phyloP scores from a whole-genome alignment of 2,113 vertebrate genomes.

The Pluvialis apricaria region DNA sequence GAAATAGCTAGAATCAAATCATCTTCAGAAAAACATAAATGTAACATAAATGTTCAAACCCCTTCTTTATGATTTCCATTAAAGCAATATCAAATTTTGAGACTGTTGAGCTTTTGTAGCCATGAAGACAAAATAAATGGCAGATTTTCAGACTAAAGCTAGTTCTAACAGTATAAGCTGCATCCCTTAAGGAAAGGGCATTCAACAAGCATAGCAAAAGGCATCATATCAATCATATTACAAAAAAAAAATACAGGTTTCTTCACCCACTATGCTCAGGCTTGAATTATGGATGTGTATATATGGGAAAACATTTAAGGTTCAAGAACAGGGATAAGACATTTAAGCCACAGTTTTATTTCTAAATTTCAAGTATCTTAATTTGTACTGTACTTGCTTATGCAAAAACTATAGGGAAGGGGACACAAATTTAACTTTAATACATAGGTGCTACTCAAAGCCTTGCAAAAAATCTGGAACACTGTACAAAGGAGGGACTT shows the following conservation, averaged over 20 bases:
- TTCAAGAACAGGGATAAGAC: neutral
- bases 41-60: neutral
- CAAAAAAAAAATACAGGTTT: neutral
- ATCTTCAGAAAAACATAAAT: neutral
- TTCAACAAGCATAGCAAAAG: neutral
- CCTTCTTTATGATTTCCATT: neutral
- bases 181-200: neutral
- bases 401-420: neutral
- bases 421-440: neutral
- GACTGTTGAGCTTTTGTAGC: neutral
- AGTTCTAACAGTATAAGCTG: neutral
- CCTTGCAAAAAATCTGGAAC: neutral
- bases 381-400: neutral
- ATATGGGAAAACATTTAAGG: neutral
- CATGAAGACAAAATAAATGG: neutral
- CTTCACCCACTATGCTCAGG: neutral
- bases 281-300: neutral
- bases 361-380: neutral
- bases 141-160: neutral
- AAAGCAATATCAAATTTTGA: neutral
- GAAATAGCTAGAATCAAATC: neutral
- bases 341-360: neutral
- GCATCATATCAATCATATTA: neutral
- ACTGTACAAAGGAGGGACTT: neutral
- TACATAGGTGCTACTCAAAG: neutral